Conservation (phyloP, 2,888 invertebrate genomes). For the Trimorus sp. region DNA sequence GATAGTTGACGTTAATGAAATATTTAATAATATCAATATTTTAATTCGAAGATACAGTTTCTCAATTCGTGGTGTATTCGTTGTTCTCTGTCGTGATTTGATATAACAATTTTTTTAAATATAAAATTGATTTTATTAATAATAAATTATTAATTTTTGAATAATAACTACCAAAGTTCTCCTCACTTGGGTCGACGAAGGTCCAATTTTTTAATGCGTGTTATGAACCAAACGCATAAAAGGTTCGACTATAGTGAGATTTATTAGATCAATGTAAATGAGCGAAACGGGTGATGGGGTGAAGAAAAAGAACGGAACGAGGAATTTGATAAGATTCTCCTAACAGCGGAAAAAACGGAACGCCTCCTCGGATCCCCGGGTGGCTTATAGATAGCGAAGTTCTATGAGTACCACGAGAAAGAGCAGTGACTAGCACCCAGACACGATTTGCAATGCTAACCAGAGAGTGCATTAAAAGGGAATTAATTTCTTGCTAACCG, state of each 20-base stretch:
- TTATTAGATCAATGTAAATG: conserved; percentile 34
- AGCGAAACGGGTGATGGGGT: conserved; percentile 47
- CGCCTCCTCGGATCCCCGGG: conserved; percentile 49
- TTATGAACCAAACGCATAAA: conserved; percentile 8
- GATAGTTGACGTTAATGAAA: too few species aligned
- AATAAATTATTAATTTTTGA: conserved; percentile 15
- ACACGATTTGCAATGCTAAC: conserved; percentile 80
- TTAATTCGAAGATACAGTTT: too few species aligned
- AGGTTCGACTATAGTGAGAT: conserved; percentile 11
- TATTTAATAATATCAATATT: too few species aligned
- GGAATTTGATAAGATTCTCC: conserved; percentile 69
- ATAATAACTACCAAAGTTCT: neutral
- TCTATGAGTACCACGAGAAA: conserved; percentile 65
- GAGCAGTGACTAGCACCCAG: conserved; percentile 62
- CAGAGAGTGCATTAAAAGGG: conserved; percentile 79
- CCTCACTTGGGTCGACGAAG: neutral
- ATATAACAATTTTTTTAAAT: too few species aligned
- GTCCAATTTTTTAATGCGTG: conserved; percentile 11
- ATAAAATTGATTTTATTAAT: too few species aligned
- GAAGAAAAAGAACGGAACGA: conserved; percentile 31
- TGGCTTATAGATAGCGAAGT: conserved; percentile 50
- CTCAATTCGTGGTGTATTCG: too few species aligned
- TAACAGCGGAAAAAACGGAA: conserved; percentile 69
- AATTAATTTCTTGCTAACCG: conserved; percentile 80
- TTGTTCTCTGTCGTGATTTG: too few species aligned